Evolutionary conservation across 1,140 invertebrate genomes (phyloP).

Genomic region (Drosophila lini): DNA sequence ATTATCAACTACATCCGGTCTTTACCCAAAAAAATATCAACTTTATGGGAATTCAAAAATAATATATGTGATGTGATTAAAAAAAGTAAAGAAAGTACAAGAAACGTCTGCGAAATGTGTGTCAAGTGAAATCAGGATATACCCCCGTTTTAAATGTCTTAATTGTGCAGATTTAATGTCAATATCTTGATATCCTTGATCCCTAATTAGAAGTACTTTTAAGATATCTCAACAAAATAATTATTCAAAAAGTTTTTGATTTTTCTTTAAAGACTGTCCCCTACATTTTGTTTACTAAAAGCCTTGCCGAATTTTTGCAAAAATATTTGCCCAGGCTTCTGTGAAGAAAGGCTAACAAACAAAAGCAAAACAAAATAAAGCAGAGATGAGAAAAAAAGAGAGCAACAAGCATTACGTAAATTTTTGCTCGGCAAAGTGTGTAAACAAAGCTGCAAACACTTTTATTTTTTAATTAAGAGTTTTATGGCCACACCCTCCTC

Average conservation of each 20-base stretch:
- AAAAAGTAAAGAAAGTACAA: not conserved
- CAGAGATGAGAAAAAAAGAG: not conserved
- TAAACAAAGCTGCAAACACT: constrained; percentile 57
- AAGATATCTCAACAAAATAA: not conserved
- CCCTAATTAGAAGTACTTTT: not conserved
- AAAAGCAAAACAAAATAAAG: constrained; percentile 1
- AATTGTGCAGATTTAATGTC: not conserved
- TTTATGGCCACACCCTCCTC: constrained; percentile 38
- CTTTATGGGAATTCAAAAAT: too few species aligned
- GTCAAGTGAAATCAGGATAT: not conserved
- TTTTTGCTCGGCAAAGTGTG: constrained; percentile 34
- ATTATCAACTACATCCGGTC: constrained; percentile 1
- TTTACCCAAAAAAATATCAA: not conserved
- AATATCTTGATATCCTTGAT: constrained; percentile 11
- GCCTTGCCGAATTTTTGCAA: constrained; percentile 2
- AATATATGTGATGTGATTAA: not conserved
- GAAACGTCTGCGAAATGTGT: not conserved
- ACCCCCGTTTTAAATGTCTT: too few species aligned
- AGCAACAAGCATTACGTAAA: constrained; percentile 15
- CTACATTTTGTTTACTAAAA: constrained; percentile 47
- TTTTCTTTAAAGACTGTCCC: not conserved
- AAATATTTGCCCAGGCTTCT: constrained; percentile 76
- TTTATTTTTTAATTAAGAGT: constrained; percentile 70
- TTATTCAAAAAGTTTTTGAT: constrained; percentile 1
- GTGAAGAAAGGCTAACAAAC: constrained; percentile 30